Evolutionary conservation across 2,113 vertebrate genomes (phyloP), one percentile per base, ranked within the genome.

Genomic region (Deroptyus accipitrinus): DNA sequence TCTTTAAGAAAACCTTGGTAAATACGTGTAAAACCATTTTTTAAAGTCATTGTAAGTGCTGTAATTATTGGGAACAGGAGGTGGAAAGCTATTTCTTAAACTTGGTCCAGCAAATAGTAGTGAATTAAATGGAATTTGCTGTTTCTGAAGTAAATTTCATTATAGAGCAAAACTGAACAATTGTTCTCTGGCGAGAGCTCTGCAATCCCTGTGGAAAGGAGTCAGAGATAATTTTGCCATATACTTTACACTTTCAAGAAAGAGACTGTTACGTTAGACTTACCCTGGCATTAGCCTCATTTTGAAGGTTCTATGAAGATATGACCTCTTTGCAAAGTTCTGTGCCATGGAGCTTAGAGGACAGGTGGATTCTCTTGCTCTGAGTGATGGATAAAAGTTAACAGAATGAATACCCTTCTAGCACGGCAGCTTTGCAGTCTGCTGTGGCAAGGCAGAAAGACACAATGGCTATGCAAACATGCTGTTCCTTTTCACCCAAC

Each of bases 141-240:
- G 17, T 75, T 94, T 83, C n/a, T 91, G 41, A 88, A 80, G 46
- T 83, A 57, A 37, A 62, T 92, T 79, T 88, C 37, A 33, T 90
- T 72, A 4, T 15, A 35, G 72, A 76, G 52, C 64, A 92, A 69
- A 92, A 77, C 7, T 41, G 69, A 83, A 35, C n/a, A 62, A 10
- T 75, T 83, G 4, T 52, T 81, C 18, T 75, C 30, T 55, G 20
- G 5, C 44, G 37, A 86, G 42, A 91, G n/a, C 51, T 89, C 46
- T 89, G 28, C 69, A 86, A 28, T 48, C 6, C 11, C 13, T 19
- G 44, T 18, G 27, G 20, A 90, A 78, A 23, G 39, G 30, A 61
- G 16, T 20, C 44, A 74, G n/a, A 63, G 48, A 19, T 23, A 59
- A 63, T 79, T 83, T 55, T 90, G 39, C 46, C 24, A 19, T 57